These are phyloP conservation scores for Plutella xylostella DNA, from an alignment of 2,888 invertebrate species.

Conservation along the genomic window DNA sequence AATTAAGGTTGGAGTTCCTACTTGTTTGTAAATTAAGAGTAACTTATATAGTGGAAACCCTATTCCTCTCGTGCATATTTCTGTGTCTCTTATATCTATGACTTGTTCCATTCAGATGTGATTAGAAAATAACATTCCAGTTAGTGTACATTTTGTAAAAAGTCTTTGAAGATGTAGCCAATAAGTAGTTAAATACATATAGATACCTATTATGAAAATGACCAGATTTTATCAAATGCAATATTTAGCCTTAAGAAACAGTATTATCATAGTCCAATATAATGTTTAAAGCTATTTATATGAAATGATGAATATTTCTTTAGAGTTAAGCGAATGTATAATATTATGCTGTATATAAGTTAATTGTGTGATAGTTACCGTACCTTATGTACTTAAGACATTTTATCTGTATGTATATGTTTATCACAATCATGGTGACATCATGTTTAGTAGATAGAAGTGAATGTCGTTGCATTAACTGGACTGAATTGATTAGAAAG, in stretches of 20 bases:
- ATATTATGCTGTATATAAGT: constrained; percentile 6
- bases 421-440: too few species aligned
- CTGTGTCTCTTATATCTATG: too few species aligned
- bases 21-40: constrained; percentile 32
- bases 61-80: not conserved
- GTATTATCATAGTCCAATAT: constrained; percentile 65
- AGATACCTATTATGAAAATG: constrained; percentile 50
- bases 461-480: too few species aligned
- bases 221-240: constrained; percentile 69
- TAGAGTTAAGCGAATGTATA: not conserved
- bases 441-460: too few species aligned
- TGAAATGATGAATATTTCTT: constrained; percentile 13
- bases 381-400: too few species aligned
- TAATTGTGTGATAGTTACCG: constrained; percentile 5
- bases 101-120: too few species aligned
- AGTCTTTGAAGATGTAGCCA: constrained; percentile 37
- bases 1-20: constrained; percentile 58
- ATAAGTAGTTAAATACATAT: constrained; percentile 22
- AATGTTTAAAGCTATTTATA: constrained; percentile 54
- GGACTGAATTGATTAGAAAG: too few species aligned
- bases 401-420: not conserved
- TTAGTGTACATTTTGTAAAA: constrained; percentile 55
- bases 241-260: constrained; percentile 63
- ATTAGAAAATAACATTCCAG: too few species aligned
- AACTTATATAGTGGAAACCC: constrained; percentile 6